phyloP scores from a whole-genome alignment of 1,140 invertebrate species.

The Drosophila tropicalis region DNA sequence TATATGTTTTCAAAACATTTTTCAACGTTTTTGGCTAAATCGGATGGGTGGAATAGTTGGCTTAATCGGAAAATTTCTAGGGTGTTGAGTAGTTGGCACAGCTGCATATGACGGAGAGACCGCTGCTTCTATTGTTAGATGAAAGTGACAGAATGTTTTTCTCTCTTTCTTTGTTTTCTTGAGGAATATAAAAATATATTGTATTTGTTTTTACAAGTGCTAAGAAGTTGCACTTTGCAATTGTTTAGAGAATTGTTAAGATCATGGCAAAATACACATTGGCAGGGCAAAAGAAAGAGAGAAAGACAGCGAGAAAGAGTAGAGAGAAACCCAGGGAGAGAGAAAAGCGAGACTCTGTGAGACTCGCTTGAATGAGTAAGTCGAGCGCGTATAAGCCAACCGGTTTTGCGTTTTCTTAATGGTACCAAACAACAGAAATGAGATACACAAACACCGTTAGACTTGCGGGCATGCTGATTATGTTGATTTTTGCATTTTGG shows the following conservation, averaged over 20 bases:
- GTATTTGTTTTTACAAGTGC: background rate
- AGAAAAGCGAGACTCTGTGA: slow-evolving; percentile 21
- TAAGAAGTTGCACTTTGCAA: background rate
- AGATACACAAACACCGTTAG: slow-evolving; percentile 68
- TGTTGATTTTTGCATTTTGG: slow-evolving; percentile 67
- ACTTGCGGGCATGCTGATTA: slow-evolving; percentile 56
- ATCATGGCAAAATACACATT: background rate
- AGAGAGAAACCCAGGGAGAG: background rate
- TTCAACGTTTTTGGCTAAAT: no score
- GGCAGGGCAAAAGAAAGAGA: background rate
- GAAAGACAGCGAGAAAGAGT: background rate
- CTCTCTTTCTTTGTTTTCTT: slow-evolving; percentile 17
- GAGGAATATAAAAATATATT: background rate
- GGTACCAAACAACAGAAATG: slow-evolving; percentile 31
- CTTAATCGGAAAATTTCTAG: no score
- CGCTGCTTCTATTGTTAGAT: background rate
- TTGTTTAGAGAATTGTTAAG: background rate
- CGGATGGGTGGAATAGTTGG: no score
- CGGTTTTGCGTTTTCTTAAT: slow-evolving; percentile 66
- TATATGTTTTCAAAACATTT: no score
- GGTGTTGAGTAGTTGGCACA: no score
- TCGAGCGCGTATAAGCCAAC: slow-evolving; percentile 52
- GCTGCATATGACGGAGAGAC: background rate
- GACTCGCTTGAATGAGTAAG: slow-evolving; percentile 48
- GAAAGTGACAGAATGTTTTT: background rate